phyloP scores from a whole-genome alignment of 2,888 invertebrate genomes.

The Acanthosepion pharaonis region DNA sequence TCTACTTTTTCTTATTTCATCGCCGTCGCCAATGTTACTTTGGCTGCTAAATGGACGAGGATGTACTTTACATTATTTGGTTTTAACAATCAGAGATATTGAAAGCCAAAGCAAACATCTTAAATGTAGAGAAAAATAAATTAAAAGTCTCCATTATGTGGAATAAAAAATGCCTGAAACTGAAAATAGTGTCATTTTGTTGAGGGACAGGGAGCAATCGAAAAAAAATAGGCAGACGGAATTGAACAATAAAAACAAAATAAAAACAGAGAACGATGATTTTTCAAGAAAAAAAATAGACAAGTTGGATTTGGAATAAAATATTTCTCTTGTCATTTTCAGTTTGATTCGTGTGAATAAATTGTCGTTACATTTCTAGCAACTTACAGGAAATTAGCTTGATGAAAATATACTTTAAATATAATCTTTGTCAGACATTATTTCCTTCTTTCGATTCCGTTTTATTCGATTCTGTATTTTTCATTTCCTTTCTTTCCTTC shows the following conservation, averaged over 20 bases:
- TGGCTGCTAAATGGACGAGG: background rate
- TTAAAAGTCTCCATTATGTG: background rate
- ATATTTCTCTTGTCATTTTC: background rate
- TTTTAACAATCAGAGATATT: background rate
- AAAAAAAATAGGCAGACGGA: background rate
- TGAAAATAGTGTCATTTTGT: too few relatives aligned
- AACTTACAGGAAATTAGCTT: background rate
- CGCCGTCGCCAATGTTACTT: background rate
- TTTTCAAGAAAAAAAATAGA: background rate
- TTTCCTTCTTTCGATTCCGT: too few relatives aligned
- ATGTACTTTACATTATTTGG: conserved; percentile 8
- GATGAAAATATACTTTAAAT: too few relatives aligned
- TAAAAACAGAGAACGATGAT: background rate
- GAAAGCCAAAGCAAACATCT: background rate
- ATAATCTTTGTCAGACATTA: too few relatives aligned
- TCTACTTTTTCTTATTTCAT: background rate
- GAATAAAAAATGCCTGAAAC: background rate
- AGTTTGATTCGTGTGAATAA: background rate
- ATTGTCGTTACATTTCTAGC: background rate
- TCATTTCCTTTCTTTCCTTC: too few relatives aligned
- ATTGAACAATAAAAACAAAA: background rate
- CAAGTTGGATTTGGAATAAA: background rate
- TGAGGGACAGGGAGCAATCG: background rate
- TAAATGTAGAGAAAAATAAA: background rate
- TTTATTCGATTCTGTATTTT: too few relatives aligned